Evolutionary conservation across 1,140 invertebrate genomes (phyloP).

Genomic region (Pseudobourletiella spinata): DNA sequence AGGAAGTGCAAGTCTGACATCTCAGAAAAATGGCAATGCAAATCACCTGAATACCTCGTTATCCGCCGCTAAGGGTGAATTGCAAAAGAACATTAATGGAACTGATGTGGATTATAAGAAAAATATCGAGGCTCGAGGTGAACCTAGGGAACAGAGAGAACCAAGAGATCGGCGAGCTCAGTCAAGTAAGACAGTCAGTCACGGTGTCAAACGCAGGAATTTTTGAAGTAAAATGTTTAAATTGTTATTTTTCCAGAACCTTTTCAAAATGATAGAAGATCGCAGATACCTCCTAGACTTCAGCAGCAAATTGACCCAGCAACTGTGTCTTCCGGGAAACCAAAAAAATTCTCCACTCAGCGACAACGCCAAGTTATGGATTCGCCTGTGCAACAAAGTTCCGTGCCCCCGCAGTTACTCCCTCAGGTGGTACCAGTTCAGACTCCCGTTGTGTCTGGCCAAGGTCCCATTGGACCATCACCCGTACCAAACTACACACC

Average conservation of each 20-base stretch:
- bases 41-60: neutral
- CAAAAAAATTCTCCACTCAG: conserved; percentile 67
- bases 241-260: too few species aligned
- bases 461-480: conserved; percentile 12
- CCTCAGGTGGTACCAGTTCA: conserved; percentile 9
- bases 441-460: conserved; percentile 4
- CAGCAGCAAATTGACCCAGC: conserved; percentile 37
- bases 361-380: conserved; percentile 49
- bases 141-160: neutral
- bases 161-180: too few species aligned
- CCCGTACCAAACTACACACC: conserved; percentile 23
- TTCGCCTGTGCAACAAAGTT: conserved; percentile 9
- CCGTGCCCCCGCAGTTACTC: neutral
- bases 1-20: conserved; percentile 21
- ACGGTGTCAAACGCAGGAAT: too few species aligned
- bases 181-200: too few species aligned
- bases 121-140: neutral
- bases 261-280: conserved; percentile 9
- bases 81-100: neutral
- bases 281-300: conserved; percentile 39
- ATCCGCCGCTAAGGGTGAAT: neutral
- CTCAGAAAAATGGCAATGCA: neutral
- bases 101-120: neutral
- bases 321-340: conserved; percentile 39
- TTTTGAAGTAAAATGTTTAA: too few species aligned